phyloP scores from a whole-genome alignment of 1,140 invertebrate species.

The Ectropis grisescens region DNA sequence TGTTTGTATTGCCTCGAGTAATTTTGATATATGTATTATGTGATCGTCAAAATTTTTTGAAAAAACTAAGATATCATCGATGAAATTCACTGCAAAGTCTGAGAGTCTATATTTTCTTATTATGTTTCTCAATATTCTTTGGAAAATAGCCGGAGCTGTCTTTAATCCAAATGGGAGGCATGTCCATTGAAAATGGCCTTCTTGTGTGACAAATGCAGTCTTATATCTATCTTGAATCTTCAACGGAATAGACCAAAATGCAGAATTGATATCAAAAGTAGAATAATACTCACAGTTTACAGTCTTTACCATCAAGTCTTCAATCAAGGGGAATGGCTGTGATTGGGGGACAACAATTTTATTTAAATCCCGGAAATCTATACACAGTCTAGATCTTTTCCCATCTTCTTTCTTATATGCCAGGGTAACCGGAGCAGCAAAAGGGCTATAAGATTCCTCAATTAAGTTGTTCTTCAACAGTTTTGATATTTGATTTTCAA shows the following conservation, averaged over 20 bases:
- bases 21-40: conserved; percentile 10
- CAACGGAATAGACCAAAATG: conserved; percentile 8
- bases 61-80: conserved; percentile 10
- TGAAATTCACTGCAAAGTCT: conserved; percentile 7
- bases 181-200: conserved; percentile 6
- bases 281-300: conserved; percentile 8
- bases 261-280: conserved; percentile 10
- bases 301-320: conserved; percentile 9
- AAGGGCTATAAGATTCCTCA: conserved; percentile 10
- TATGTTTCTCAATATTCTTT: conserved; percentile 9
- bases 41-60: conserved; percentile 6
- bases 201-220: conserved; percentile 8
- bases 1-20: conserved; percentile 9
- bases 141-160: conserved; percentile 5
- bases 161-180: conserved; percentile 8
- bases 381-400: conserved; percentile 9
- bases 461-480: conserved; percentile 4
- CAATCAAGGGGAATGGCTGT: conserved; percentile 9
- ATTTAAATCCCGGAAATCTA: conserved; percentile 1
- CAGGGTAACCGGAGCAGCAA: conserved; percentile 2
- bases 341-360: conserved; percentile 8
- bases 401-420: conserved; percentile 9
- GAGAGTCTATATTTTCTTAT: conserved; percentile 9
- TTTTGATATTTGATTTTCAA: conserved; percentile 9
- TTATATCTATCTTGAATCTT: conserved; percentile 7